Evolutionary conservation across 1,140 invertebrate species (phyloP).

Genomic region (Araneus ventricosus): DNA sequence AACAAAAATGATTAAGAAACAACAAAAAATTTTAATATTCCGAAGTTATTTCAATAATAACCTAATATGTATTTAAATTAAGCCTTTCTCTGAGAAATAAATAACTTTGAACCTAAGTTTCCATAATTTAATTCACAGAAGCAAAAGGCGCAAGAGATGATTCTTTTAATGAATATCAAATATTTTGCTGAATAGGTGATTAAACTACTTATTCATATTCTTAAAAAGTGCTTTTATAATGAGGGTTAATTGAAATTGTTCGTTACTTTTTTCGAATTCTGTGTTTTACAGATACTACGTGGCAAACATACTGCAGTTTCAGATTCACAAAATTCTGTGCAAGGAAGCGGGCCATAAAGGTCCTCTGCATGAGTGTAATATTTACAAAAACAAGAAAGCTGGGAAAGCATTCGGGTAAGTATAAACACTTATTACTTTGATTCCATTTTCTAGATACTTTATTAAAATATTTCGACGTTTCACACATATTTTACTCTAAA

Average conservation of each 20-base stretch:
- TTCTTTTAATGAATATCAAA: background rate
- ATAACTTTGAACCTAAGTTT: background rate
- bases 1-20: too few species aligned
- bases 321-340: conserved; percentile 21
- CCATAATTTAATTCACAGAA: background rate
- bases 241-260: too few species aligned
- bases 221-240: too few species aligned
- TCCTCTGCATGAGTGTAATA: conserved; percentile 13
- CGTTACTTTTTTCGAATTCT: too few species aligned
- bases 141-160: background rate
- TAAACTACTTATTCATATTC: too few species aligned
- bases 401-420: conserved; percentile 14
- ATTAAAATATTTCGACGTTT: too few species aligned
- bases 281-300: background rate
- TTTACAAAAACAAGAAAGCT: conserved; percentile 14
- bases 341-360: background rate
- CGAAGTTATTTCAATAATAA: background rate
- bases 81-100: background rate
- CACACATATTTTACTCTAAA: too few species aligned
- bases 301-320: conserved; percentile 26
- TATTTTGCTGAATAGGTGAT: background rate
- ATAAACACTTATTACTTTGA: background rate
- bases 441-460: background rate
- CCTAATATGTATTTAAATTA: background rate
- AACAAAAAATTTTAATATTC: too few species aligned